These are phyloP conservation scores for Urocolius indicus DNA, from an alignment of 2,113 vertebrate species.

Conservation along the genomic window DNA sequence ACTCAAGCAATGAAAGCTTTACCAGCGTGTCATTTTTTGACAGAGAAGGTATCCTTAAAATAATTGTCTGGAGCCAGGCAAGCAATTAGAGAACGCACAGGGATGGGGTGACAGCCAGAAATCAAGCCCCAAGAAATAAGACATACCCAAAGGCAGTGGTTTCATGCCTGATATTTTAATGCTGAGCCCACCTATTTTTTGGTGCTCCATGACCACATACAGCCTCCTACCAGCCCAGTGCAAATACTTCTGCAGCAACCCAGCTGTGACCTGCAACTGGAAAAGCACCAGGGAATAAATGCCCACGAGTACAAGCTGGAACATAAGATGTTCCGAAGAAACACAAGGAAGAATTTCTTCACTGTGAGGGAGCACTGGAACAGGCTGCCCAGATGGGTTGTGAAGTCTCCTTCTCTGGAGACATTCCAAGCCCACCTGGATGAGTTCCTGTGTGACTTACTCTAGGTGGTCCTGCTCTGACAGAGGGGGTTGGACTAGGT, in stretches of 20 bases:
- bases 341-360: too few relatives aligned
- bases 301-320: too few relatives aligned
- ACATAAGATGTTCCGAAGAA: too few relatives aligned
- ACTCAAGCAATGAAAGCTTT: neutral
- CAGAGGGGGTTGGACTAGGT: too few relatives aligned
- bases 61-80: neutral
- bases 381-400: too few relatives aligned
- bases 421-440: too few relatives aligned
- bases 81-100: fast-evolving
- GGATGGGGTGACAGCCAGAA: neutral
- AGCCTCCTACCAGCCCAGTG: neutral
- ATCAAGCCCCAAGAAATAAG: neutral
- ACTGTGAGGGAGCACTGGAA: too few relatives aligned
- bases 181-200: neutral
- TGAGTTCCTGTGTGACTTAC: too few relatives aligned
- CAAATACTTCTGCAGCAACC: neutral
- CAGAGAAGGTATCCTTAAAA: neutral
- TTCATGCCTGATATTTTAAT: fast-evolving
- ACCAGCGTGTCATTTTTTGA: neutral
- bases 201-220: neutral
- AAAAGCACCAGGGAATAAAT: neutral
- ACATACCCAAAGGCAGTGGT: fast-evolving
- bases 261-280: neutral
- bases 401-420: too few relatives aligned
- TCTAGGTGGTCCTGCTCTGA: too few relatives aligned